A percentile compares a stretch with the other conserved stretches of the same genome.
These are phyloP conservation scores for Campoplex capitator DNA, from an alignment of 2,888 invertebrate species.

Conservation along the genomic window DNA sequence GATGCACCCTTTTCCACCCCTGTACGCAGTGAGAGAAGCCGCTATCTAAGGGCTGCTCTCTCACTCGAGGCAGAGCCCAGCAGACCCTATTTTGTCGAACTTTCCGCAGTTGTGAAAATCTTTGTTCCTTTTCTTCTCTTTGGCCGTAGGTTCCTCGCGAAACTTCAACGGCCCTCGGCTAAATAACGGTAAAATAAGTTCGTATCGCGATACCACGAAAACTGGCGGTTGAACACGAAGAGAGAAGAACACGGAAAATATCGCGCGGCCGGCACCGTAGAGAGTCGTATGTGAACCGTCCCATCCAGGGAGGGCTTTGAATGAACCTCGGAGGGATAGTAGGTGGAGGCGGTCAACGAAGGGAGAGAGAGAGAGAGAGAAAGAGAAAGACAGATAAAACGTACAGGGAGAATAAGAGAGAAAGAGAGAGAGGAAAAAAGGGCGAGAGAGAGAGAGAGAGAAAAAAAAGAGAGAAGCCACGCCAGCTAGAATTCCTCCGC, in stretches of 20 bases:
- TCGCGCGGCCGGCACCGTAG: conserved; percentile 80
- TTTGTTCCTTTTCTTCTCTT: not conserved
- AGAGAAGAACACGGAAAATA: conserved; percentile 74
- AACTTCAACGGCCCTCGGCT: conserved; percentile 19
- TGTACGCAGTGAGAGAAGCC: conserved; percentile 66
- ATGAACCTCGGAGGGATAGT: conserved; percentile 77
- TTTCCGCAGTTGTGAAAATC: conserved; percentile 39
- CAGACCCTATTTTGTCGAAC: conserved; percentile 36
- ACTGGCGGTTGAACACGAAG: conserved; percentile 57
- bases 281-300: conserved; percentile 81
- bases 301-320: conserved; percentile 84
- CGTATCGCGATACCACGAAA: conserved; percentile 56
- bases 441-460: conserved; percentile 73
- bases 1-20: conserved; percentile 72
- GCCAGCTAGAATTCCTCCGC: conserved; percentile 83
- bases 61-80: conserved; percentile 55
- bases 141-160: not conserved
- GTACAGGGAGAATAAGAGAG: not conserved
- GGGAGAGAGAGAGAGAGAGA: conserved; percentile 60
- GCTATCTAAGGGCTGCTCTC: conserved; percentile 56
- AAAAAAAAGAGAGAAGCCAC: conserved; percentile 76
- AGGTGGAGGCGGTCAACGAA: conserved; percentile 71
- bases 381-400: conserved; percentile 50
- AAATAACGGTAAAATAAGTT: conserved; percentile 36
- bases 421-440: conserved; percentile 68